Evolutionary conservation across 1,140 invertebrate genomes (phyloP).

Genomic region (Leucophenga varia): DNA sequence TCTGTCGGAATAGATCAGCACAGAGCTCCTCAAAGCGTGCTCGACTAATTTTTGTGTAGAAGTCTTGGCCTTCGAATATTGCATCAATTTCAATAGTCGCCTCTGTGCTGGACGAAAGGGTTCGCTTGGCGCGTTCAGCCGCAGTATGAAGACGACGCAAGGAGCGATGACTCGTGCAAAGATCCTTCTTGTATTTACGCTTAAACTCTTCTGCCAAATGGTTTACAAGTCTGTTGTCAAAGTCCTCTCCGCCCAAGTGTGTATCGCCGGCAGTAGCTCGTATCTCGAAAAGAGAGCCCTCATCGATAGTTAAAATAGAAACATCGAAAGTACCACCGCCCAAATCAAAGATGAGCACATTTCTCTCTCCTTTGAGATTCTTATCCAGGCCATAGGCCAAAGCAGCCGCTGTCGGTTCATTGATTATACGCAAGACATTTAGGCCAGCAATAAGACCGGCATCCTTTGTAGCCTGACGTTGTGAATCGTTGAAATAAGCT

Average conservation of each 20-base stretch:
- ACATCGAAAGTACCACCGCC: slow-evolving; percentile 81
- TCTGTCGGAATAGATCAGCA: slow-evolving; percentile 73
- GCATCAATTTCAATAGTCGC: slow-evolving; percentile 73
- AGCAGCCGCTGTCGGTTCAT: slow-evolving; percentile 74
- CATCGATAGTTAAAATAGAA: slow-evolving; percentile 81
- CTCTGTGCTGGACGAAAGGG: slow-evolving; percentile 66
- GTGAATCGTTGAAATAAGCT: slow-evolving; percentile 67
- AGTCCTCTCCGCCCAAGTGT: slow-evolving; percentile 72
- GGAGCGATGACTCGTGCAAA: slow-evolving; percentile 71
- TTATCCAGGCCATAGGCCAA: slow-evolving; percentile 75
- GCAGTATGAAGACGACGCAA: slow-evolving; percentile 73
- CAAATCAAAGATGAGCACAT: slow-evolving; percentile 72
- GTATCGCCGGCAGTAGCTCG: slow-evolving; percentile 75
- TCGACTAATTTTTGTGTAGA: slow-evolving; percentile 79
- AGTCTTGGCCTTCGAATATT: slow-evolving; percentile 74
- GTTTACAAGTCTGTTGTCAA: slow-evolving; percentile 76
- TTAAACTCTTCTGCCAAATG: slow-evolving; percentile 77
- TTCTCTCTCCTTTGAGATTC: slow-evolving; percentile 73
- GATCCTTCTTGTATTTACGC: slow-evolving; percentile 78
- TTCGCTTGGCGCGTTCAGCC: slow-evolving; percentile 70
- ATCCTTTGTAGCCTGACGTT: slow-evolving; percentile 67
- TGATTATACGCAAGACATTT: slow-evolving; percentile 71
- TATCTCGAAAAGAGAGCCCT: slow-evolving; percentile 79
- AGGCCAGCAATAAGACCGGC: slow-evolving; percentile 69
- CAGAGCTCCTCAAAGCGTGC: slow-evolving; percentile 84